phyloP scores from a whole-genome alignment of 2,797 vertebrate genomes.

The Sebastes variabilis region DNA sequence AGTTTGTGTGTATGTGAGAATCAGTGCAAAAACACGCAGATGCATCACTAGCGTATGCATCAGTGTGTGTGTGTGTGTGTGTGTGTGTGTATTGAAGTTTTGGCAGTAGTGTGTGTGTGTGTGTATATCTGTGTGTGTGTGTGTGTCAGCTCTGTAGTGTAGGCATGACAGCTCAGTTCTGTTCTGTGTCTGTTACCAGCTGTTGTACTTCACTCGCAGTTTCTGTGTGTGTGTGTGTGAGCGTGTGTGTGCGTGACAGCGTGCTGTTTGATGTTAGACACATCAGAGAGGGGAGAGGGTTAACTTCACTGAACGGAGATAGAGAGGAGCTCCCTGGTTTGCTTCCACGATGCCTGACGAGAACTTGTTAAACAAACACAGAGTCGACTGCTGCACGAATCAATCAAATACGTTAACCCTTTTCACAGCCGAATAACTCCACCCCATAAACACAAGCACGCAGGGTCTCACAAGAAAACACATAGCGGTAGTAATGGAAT shows the following conservation, averaged over 20 bases:
- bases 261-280: constrained; percentile 72
- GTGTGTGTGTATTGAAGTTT: constrained; percentile 10
- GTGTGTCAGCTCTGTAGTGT: constrained; percentile 46
- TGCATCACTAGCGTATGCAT: constrained; percentile 1
- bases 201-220: constrained; percentile 65
- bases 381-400: not conserved
- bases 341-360: constrained; percentile 7
- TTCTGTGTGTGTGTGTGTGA: constrained; percentile 9
- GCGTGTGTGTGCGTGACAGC: constrained; percentile 37
- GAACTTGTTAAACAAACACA: constrained; percentile 26
- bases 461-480: not conserved
- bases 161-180: constrained; percentile 77
- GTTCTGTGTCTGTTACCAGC: constrained; percentile 76
- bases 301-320: constrained; percentile 52
- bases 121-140: constrained; percentile 11
- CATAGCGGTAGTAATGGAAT: not conserved
- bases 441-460: not conserved
- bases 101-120: not conserved
- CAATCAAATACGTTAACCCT: not conserved
- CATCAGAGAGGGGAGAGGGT: constrained; percentile 68
- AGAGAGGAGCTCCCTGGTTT: constrained; percentile 24
- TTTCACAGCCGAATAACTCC: not conserved
- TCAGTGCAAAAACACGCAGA: not conserved
- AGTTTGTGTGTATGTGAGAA: not conserved
- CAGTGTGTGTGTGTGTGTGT: not conserved